A percentile compares a stretch with the other conserved stretches of the same genome.
These are phyloP conservation scores for Adela reaumurella DNA, from an alignment of 2,888 invertebrate genomes.

Conservation along the genomic window DNA sequence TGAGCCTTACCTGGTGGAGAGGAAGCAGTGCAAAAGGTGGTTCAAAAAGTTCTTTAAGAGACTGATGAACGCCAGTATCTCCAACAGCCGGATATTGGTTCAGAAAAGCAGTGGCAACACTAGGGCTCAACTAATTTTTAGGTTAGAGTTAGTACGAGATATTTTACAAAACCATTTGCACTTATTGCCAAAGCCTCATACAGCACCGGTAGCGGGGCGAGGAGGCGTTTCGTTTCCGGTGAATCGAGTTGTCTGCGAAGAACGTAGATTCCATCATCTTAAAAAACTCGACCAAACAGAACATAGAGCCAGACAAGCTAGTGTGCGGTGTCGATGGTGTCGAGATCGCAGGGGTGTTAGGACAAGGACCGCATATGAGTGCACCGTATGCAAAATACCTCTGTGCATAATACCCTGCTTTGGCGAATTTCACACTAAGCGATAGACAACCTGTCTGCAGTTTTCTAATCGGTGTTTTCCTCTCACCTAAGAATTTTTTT, in stretches of 20 bases:
- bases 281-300: neutral
- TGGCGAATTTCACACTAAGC: neutral
- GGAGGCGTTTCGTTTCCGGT: neutral
- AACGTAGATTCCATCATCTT: neutral
- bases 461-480: too few relatives aligned
- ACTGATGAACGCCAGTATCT: conserved; percentile 6
- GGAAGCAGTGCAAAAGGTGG: conserved; percentile 11
- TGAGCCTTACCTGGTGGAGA: conserved; percentile 9
- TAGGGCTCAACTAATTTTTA: neutral
- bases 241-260: too few relatives aligned
- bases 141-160: neutral
- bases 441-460: too few relatives aligned
- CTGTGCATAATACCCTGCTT: neutral
- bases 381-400: neutral
- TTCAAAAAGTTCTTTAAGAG: conserved; percentile 11
- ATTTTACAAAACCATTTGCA: neutral
- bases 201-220: neutral
- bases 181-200: neutral
- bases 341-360: neutral
- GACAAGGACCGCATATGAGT: neutral
- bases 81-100: conserved; percentile 1
- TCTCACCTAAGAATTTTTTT: too few relatives aligned
- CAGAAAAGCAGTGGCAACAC: neutral
- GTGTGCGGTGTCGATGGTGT: neutral
- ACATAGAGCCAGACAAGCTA: too few relatives aligned